These are phyloP conservation scores for Chelonus formosanus DNA, from an alignment of 2,888 invertebrate genomes.

Conservation along the genomic window DNA sequence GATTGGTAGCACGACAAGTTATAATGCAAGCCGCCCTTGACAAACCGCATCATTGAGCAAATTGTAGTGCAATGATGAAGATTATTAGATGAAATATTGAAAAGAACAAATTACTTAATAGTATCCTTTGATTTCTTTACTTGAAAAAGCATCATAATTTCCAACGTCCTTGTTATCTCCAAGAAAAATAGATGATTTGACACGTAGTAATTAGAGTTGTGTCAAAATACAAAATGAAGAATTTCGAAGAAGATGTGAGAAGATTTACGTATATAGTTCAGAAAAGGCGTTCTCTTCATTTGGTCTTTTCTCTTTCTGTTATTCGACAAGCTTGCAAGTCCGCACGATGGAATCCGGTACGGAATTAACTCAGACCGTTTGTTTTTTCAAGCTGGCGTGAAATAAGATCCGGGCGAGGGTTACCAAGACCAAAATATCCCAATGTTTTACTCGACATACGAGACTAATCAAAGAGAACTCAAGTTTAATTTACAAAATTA, in stretches of 20 bases:
- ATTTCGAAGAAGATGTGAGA: not conserved
- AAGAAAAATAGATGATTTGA: too few species aligned
- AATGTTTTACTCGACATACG: constrained; percentile 34
- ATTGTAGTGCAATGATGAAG: constrained; percentile 2
- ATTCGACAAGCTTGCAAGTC: not conserved
- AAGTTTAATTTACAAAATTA: constrained; percentile 13
- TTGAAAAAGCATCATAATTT: too few species aligned
- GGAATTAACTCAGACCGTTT: constrained; percentile 45
- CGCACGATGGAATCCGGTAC: constrained; percentile 41
- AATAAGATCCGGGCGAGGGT: constrained; percentile 45
- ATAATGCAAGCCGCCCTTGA: constrained; percentile 4
- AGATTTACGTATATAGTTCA: not conserved
- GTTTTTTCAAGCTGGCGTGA: constrained; percentile 45
- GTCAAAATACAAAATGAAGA: too few species aligned
- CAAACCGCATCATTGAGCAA: constrained; percentile 4
- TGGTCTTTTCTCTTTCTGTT: not conserved
- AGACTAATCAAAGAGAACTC: constrained; percentile 9
- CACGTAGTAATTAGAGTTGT: too few species aligned
- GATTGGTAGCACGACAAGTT: constrained; percentile 7
- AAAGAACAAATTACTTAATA: not conserved
- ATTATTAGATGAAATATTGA: not conserved
- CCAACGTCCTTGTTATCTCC: not conserved
- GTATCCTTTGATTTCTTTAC: too few species aligned
- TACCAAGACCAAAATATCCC: constrained; percentile 40
- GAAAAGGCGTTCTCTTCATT: not conserved